Evolutionary conservation across 37 sponge, comb jelly and placozoan genomes (phyloP), one percentile per base, ranked within the genome.

Genomic region (Mnemiopsis leidyi): DNA sequence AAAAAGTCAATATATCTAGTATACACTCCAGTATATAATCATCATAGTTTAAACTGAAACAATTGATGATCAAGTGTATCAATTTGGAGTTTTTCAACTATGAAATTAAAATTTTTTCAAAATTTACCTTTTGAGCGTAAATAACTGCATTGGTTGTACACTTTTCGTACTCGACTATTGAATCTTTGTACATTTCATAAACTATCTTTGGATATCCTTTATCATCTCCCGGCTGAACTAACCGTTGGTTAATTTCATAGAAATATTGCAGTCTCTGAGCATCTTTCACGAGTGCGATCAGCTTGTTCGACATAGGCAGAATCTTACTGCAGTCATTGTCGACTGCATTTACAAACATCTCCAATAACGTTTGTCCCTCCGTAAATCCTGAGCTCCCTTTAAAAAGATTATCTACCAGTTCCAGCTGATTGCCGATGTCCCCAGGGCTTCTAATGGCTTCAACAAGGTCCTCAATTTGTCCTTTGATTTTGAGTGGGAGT

Each of bases 311-410:
- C 73, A 71, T 23, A 5, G 73, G 73, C 3, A 71, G 73, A 18
- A 71, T 71, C 73, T 71, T 28, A 25, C 73, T 71, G 73, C 73
- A 71, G n/a, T 71, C 73, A 28, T 71, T 71, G n/a, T 71, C 73
- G 5, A 25, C 5, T 3, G n/a, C 9, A 18, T 23, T 5, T 23
- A 71, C 73, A 71, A 71, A 71, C 29, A 28, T 71, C 30, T 71
- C 73, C 9, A 71, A 23, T 71, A 71, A 28, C 24, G 73, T 71
- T 28, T 71, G 7, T 25, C 73, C 73, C 3, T 71, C 20, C 3
- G 73, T 71, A 18, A 71, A 71, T 71, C 21, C 73, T 3, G 73
- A 71, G 5, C 20, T 18, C 3, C 73, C 73, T 28, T 28, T 71
- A 3, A 23, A 71, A 28, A 71, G 7, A 71, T 71, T 71, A 71